Percentiles rank a stretch among this genome's conserved stretches.
These are phyloP conservation scores for Eurystomus gularis DNA, from an alignment of 2,113 vertebrate species.

Conservation along the genomic window DNA sequence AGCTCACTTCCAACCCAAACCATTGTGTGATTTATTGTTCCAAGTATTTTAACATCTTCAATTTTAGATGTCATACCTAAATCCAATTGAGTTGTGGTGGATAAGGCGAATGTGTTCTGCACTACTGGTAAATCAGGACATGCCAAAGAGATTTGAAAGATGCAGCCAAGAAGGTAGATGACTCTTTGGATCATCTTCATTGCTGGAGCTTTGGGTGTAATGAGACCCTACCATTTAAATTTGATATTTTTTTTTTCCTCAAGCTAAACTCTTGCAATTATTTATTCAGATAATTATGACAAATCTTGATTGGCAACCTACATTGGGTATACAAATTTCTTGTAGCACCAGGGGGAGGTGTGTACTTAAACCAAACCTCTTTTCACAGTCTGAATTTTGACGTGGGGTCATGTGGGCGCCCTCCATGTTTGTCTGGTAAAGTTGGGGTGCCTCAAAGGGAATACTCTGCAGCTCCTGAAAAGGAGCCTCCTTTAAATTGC, in stretches of 20 bases:
- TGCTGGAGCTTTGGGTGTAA: not conserved
- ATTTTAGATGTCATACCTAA: not conserved
- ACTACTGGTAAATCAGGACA: not conserved
- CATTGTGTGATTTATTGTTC: no score
- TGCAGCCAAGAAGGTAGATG: not conserved
- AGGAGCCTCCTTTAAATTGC: not conserved
- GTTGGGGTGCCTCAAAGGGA: not conserved
- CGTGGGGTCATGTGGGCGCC: no score
- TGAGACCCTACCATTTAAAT: not conserved
- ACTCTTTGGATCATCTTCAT: not conserved
- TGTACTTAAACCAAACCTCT: not conserved
- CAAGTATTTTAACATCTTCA: not conserved
- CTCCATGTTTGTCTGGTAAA: accelerated
- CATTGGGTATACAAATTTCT: not conserved
- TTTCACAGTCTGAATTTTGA: not conserved
- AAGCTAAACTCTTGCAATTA: not conserved
- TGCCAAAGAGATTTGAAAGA: not conserved
- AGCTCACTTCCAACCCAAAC: no score
- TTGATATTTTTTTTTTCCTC: not conserved
- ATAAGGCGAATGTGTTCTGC: not conserved
- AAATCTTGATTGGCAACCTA: not conserved
- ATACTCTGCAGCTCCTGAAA: not conserved
- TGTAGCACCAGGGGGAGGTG: not conserved
- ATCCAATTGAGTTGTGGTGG: not conserved
- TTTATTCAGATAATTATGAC: not conserved